phyloP scores from a whole-genome alignment of 2,113 vertebrate species.

The Anseranas semipalmata region DNA sequence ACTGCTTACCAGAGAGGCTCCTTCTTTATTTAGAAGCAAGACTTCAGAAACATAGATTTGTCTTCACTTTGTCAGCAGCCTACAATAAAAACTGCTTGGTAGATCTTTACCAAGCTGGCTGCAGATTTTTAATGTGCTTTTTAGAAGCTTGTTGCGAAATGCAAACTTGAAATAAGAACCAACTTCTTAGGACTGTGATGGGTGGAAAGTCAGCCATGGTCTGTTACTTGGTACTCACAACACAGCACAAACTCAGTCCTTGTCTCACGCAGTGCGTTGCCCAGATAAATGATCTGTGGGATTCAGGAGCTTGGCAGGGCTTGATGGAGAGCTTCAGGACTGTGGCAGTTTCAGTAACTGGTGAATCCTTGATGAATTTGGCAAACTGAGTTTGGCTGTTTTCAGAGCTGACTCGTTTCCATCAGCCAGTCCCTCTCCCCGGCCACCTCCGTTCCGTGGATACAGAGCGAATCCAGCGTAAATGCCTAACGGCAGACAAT shows the following conservation, averaged over 20 bases:
- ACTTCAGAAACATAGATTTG: neutral
- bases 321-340: neutral
- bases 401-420: neutral
- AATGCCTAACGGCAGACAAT: neutral
- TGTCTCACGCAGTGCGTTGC: neutral
- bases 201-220: neutral
- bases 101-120: neutral
- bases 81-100: neutral
- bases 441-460: neutral
- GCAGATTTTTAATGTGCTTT: neutral
- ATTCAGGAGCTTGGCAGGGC: neutral
- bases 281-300: neutral
- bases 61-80: neutral
- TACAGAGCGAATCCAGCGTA: neutral
- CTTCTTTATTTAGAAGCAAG: neutral
- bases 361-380: neutral
- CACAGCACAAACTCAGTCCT: neutral
- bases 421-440: neutral
- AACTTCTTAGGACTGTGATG: neutral
- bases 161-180: neutral
- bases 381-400: neutral
- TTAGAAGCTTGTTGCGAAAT: neutral
- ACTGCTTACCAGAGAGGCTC: neutral
- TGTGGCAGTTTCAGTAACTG: neutral
- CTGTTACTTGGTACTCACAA: neutral